Base-by-base conservation (phyloP, 2,113 vertebrate genomes). In the Lamprotornis superbus region DNA sequence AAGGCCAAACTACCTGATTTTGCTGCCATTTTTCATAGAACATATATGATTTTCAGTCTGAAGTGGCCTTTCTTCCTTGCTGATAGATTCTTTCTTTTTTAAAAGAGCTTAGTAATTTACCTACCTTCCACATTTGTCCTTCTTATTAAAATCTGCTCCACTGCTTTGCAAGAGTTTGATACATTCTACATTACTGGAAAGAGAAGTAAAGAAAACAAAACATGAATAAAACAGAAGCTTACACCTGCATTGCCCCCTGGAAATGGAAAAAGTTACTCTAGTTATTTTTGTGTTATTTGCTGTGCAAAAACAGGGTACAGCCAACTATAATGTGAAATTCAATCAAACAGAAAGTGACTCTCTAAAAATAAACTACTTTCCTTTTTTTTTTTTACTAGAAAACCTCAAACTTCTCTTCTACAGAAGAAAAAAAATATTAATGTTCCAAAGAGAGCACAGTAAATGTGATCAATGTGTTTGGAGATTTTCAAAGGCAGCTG, bases 171-270 rank as follows among this genome's bases (percentile, higher is more conserved):
- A 98, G 97, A 99, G 95, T 97, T 99, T 99, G 93, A 99, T 98
- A 97, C 99, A 99, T 96, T 99, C 99, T 95, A 99, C 99, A 68
- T 99, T 99, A 69, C 99, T 99, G 97, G 73, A 97, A 98, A 97
- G 84, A 98, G 79, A 98, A 94, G 77, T 42, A 93, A 86, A 88
- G 55, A 75, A 90, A 79, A 76, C 67, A 89, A 92, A 85, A 46
- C 59, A 68, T 97, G 70, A 97, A 92, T 44, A 94, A 52, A 90
- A 11, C 24, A 63, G 70, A 83, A 57, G 52, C 74, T 87, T 44
- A 46, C 13, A 70, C 65, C 11, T 56, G 19, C n/a, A 15, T 18
- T 65, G 33, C 31, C 31, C 30, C 28, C 55, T 35, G 4, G 63
- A 69, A 52, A 52, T 23, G 21, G n/a, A 79, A 75, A 42, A 69